Evolutionary conservation across 1,140 invertebrate species (phyloP).

Genomic region (Drosophila repleta): DNA sequence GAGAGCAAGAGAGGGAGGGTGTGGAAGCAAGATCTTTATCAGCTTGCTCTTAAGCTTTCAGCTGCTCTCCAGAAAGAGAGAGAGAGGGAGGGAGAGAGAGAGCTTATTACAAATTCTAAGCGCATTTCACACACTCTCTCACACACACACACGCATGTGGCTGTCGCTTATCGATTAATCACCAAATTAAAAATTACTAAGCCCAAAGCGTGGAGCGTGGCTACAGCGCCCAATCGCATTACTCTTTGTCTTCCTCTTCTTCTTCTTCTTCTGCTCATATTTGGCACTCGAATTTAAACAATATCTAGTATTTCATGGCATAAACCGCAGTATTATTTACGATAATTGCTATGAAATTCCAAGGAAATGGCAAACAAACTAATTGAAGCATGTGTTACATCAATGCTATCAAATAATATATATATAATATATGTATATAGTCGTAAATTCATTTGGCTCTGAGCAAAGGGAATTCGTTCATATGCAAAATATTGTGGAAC

Average conservation of each 20-base stretch:
- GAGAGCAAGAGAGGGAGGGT: not conserved
- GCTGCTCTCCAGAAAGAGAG: constrained; percentile 52
- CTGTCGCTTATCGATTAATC: constrained; percentile 78
- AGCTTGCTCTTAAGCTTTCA: constrained; percentile 3
- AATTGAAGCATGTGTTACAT: constrained; percentile 57
- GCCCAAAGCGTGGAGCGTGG: constrained; percentile 72
- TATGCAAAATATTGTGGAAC: constrained; percentile 58
- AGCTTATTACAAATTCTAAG: constrained; percentile 80
- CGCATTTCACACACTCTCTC: constrained; percentile 58
- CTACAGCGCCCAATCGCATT: constrained; percentile 26
- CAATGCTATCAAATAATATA: not conserved
- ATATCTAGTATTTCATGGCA: constrained; percentile 62
- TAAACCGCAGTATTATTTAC: constrained; percentile 51
- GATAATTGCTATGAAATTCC: constrained; percentile 44
- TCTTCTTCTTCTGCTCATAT: constrained; percentile 18
- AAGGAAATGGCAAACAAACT: constrained; percentile 52
- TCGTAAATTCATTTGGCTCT: constrained; percentile 75
- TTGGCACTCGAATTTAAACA: constrained; percentile 62
- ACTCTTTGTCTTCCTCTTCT: constrained; percentile 14
- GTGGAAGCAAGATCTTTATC: constrained; percentile 60
- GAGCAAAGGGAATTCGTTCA: constrained; percentile 28
- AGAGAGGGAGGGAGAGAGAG: constrained; percentile 47
- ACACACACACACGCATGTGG: constrained; percentile 6
- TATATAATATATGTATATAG: constrained; percentile 18
- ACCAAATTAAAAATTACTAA: constrained; percentile 80